phyloP scores from a whole-genome alignment of 2,797 vertebrate genomes.

The Margarornis squamiger region DNA sequence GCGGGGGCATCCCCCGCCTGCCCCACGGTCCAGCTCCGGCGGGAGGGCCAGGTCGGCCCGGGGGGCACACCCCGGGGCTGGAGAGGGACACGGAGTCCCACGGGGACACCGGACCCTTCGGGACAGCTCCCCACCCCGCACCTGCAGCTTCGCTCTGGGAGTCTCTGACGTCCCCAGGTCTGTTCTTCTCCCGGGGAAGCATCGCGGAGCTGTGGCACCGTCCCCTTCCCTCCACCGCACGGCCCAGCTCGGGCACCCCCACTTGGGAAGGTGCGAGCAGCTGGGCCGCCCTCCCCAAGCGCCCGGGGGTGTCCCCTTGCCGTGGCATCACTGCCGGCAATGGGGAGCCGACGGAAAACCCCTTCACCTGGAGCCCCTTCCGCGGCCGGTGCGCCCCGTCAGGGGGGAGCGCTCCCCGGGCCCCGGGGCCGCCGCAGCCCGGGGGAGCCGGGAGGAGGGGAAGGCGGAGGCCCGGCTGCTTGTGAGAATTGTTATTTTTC shows the following conservation, averaged over 20 bases:
- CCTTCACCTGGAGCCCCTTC: not conserved
- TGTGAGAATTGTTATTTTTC: slow-evolving; percentile 86
- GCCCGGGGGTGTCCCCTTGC: not conserved
- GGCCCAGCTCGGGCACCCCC: no score
- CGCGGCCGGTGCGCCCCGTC: not conserved
- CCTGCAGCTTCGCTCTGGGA: not conserved
- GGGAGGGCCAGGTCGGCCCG: accelerated
- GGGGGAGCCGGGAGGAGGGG: slow-evolving; percentile 45
- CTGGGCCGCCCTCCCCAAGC: not conserved
- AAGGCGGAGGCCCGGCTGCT: slow-evolving; percentile 59
- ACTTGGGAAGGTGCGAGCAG: not conserved
- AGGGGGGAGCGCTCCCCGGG: not conserved
- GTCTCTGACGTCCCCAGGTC: not conserved
- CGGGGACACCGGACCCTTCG: no score
- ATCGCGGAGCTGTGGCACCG: not conserved
- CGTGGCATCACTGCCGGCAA: not conserved
- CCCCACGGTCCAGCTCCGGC: not conserved
- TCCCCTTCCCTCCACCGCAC: not conserved
- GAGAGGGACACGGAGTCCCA: not conserved
- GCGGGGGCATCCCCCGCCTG: not conserved
- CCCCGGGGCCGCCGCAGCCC: not conserved
- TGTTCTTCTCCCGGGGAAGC: not conserved
- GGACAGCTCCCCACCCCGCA: not conserved
- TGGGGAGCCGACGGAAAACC: not conserved
- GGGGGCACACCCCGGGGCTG: not conserved